Conservation (phyloP, 2,797 vertebrate species). For the Hyperoplus immaculatus region DNA sequence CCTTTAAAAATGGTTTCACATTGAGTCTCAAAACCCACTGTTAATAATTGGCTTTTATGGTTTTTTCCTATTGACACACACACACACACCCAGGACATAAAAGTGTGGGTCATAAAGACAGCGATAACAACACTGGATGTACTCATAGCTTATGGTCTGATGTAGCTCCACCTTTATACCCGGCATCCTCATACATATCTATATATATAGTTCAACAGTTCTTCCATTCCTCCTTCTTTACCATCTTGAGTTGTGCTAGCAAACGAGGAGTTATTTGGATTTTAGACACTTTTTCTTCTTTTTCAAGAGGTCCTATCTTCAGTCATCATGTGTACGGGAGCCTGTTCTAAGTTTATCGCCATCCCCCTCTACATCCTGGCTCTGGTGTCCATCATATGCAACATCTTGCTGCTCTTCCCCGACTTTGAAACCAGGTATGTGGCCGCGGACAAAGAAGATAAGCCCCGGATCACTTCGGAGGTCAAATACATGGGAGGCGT, state of each 20-base stretch:
- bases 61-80: background rate
- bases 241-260: background rate
- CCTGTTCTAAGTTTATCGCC: conserved; percentile 80
- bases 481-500: conserved; percentile 85
- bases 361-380: conserved; percentile 79
- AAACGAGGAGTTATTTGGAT: background rate
- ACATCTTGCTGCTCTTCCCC: conserved; percentile 85
- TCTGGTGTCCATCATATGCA: conserved; percentile 76
- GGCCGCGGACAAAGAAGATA: accelerated
- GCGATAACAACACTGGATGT: conserved; percentile 15
- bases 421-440: conserved; percentile 50
- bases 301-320: background rate
- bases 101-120: conserved; percentile 26
- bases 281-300: background rate
- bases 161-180: conserved; percentile 34
- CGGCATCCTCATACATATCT: conserved; percentile 14
- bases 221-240: background rate
- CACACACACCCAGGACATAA: background rate
- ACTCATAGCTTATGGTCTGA: conserved; percentile 22
- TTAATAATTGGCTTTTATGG: conserved; percentile 6
- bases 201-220: conserved; percentile 31
- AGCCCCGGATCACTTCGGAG: conserved; percentile 64
- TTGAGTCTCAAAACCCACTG: background rate
- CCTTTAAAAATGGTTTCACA: background rate
- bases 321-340: conserved; percentile 80